These are phyloP conservation scores for Ceramica pisi DNA, from an alignment of 2,888 invertebrate species.

Conservation along the genomic window DNA sequence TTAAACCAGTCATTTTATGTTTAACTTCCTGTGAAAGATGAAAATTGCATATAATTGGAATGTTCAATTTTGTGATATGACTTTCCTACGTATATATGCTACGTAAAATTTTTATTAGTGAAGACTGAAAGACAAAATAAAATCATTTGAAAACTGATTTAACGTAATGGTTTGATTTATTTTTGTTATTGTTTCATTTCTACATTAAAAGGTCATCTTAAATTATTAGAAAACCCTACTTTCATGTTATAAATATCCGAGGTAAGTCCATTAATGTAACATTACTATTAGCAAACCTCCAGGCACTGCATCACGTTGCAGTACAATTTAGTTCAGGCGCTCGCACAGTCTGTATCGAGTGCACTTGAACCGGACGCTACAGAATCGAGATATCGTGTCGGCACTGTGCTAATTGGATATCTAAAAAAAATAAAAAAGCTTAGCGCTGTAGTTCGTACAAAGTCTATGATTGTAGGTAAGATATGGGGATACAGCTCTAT, in stretches of 20 bases:
- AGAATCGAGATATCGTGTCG: conserved; percentile 51
- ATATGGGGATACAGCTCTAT: background rate
- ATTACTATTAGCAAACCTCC: conserved; percentile 26
- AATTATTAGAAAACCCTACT: no score
- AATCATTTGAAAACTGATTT: no score
- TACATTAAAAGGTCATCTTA: no score
- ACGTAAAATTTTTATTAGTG: no score
- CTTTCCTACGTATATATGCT: no score
- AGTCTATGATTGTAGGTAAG: background rate
- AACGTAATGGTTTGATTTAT: no score
- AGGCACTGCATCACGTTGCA: conserved; percentile 41
- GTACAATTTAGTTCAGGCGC: conserved; percentile 44
- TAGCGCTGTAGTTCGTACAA: background rate
- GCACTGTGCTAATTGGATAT: conserved; percentile 45
- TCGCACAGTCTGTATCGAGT: conserved; percentile 5
- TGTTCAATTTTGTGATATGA: no score
- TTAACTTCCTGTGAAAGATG: no score
- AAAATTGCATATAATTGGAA: no score
- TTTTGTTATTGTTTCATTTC: no score
- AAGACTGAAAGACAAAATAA: no score
- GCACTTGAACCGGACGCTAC: conserved; percentile 24
- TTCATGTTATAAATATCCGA: background rate
- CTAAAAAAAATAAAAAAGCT: conserved; percentile 27
- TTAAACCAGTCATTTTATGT: no score
- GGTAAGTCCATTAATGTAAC: background rate